phyloP scores from a whole-genome alignment of 1,140 invertebrate species.

The Drosophila jambulina region DNA sequence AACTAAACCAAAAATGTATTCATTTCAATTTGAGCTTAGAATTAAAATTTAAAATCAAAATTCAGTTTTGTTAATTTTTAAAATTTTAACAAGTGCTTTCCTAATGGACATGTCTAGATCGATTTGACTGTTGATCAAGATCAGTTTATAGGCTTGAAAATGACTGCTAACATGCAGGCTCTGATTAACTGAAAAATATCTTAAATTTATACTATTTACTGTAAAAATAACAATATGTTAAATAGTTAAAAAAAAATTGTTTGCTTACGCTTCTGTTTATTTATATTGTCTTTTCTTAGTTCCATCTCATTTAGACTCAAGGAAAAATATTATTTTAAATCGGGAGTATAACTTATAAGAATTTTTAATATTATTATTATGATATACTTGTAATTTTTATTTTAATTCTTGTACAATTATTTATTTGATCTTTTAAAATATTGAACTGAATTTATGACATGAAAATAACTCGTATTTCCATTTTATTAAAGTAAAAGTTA shows the following conservation, averaged over 20 bases:
- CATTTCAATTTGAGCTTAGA: not conserved
- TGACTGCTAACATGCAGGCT: too few relatives aligned
- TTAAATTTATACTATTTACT: too few relatives aligned
- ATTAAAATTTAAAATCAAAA: not conserved
- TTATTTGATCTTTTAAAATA: not conserved
- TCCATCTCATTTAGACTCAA: conserved; percentile 1
- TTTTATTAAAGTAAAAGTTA: not conserved
- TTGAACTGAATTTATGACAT: not conserved
- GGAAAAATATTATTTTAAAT: not conserved
- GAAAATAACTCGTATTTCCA: too few relatives aligned
- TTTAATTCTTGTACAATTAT: not conserved
- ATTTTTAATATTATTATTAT: not conserved
- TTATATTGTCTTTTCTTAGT: not conserved
- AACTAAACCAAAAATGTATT: not conserved
- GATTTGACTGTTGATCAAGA: too few relatives aligned
- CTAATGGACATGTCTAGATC: too few relatives aligned
- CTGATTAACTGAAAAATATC: too few relatives aligned
- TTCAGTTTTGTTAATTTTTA: not conserved
- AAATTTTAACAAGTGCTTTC: too few relatives aligned
- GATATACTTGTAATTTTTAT: not conserved
- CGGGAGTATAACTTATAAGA: not conserved
- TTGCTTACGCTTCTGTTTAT: not conserved
- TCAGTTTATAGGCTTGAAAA: not conserved
- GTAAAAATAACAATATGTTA: not conserved
- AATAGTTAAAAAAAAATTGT: not conserved